Conservation (phyloP, 2,797 vertebrate genomes). For the Karalla daura region DNA sequence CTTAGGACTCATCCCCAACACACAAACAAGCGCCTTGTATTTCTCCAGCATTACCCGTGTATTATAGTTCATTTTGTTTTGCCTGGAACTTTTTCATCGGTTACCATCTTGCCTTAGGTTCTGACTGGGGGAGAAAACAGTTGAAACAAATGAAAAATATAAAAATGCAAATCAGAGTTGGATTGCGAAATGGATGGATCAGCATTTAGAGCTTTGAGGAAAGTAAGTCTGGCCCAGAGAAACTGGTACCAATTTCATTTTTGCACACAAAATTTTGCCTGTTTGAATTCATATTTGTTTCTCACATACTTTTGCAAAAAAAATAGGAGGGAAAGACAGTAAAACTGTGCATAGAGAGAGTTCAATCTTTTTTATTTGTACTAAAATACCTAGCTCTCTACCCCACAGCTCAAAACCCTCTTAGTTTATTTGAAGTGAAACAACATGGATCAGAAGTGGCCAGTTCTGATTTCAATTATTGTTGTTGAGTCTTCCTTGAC, state of each 20-base stretch:
- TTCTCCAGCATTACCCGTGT: not conserved
- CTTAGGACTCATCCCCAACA: not conserved
- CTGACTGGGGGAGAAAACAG: not conserved
- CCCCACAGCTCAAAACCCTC: not conserved
- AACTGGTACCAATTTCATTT: not conserved
- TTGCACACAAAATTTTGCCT: not conserved
- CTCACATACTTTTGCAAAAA: not conserved
- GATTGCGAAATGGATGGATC: conserved; percentile 13
- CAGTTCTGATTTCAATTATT: not conserved
- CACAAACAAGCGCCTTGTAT: not conserved
- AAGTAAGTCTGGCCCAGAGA: conserved; percentile 11
- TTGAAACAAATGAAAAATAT: conserved; percentile 9
- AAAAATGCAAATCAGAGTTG: conserved; percentile 37
- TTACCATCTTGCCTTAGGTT: not conserved
- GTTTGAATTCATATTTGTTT: too few species aligned
- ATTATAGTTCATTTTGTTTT: conserved; percentile 21
- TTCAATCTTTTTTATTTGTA: not conserved
- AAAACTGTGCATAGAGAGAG: too few species aligned
- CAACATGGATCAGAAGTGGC: not conserved
- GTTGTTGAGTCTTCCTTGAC: not conserved
- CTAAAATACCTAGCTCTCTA: not conserved
- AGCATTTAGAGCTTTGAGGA: not conserved
- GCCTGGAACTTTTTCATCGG: conserved; percentile 19
- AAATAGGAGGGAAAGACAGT: not conserved
- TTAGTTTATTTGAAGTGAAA: not conserved